Evolutionary conservation across 2,888 invertebrate genomes (phyloP).

Genomic region (Lydus trimaculatus): DNA sequence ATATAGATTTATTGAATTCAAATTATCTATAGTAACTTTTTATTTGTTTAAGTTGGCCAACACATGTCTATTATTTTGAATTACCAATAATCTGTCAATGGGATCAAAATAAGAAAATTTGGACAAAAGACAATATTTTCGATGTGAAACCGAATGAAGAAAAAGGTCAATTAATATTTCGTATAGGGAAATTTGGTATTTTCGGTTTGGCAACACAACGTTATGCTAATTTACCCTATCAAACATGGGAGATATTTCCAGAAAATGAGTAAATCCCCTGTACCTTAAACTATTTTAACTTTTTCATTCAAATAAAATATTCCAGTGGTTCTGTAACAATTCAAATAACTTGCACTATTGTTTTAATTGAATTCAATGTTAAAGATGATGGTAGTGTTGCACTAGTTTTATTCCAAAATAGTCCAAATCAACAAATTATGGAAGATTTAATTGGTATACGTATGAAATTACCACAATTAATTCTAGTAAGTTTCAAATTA

Average conservation of each 20-base stretch:
- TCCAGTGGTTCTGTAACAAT: constrained; percentile 64
- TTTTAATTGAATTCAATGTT: constrained; percentile 66
- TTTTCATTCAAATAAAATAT: not conserved
- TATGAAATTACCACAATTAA: constrained; percentile 67
- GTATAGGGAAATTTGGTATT: constrained; percentile 72
- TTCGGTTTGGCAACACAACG: constrained; percentile 77
- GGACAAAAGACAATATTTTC: constrained; percentile 53
- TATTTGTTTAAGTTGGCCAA: constrained; percentile 48
- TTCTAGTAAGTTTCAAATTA: constrained; percentile 61
- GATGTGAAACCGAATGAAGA: constrained; percentile 81
- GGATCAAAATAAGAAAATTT: constrained; percentile 47
- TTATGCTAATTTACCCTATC: constrained; percentile 84
- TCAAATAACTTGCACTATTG: constrained; percentile 65
- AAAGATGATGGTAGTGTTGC: constrained; percentile 58
- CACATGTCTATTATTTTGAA: constrained; percentile 57
- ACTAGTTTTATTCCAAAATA: constrained; percentile 65
- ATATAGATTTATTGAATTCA: constrained; percentile 55
- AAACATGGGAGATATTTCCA: constrained; percentile 85
- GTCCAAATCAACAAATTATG: constrained; percentile 67
- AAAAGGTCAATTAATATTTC: constrained; percentile 77
- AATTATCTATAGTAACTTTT: constrained; percentile 63
- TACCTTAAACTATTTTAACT: too few relatives aligned
- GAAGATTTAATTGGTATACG: constrained; percentile 68
- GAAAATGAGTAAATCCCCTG: constrained; percentile 64
- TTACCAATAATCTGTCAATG: constrained; percentile 55